Evolutionary conservation across 2,888 invertebrate species (phyloP), one percentile per base, ranked within the genome.

Genomic region (Patella pellucida): DNA sequence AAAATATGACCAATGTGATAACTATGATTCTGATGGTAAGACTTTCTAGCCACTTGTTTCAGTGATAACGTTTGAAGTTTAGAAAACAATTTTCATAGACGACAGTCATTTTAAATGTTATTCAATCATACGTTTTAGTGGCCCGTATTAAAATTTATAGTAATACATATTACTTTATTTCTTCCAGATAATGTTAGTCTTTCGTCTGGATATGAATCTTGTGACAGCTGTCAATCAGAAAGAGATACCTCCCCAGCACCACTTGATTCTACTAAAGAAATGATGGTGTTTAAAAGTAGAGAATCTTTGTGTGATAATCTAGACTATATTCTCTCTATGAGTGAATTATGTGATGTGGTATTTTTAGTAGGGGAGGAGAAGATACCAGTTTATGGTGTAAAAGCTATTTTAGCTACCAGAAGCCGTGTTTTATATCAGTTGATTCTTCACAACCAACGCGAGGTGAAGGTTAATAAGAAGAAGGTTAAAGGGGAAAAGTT

Each of bases 401-500:
- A 62, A 23, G 62, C 62, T 23, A 62, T 62, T 62, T 62, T 62
- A 62, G 62, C 62, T 23, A 62, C 62, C 62, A 62, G 62, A 62
- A 62, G 62, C 16, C 62, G 62, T 1, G 62, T 62, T 62, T 62
- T 62, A 19, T 62, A 62, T 23, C 62, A 62, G 62, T 12, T 62
- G 62, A 62, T 62, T 62, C 62, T 62, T 23, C 62, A 62, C 19
- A 62, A 23, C 19, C 62, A 62, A 23, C 19, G 23, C 3, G 19
- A 62, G 62, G 62, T 62, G 23, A 62, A 62, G 62, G 62, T 23
- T 3, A 62, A 62, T 19, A 62, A 62, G 62, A 62, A 62, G 62
- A 62, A 62, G 62, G 62, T 62, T 23, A 62, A 62, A 19, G 62
- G 62, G 23, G 62, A 62, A 23, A 62, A 62, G 62, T 62, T 62